Evolutionary conservation across 2,888 invertebrate genomes (phyloP).

Genomic region (Dastarcus helophoroides): DNA sequence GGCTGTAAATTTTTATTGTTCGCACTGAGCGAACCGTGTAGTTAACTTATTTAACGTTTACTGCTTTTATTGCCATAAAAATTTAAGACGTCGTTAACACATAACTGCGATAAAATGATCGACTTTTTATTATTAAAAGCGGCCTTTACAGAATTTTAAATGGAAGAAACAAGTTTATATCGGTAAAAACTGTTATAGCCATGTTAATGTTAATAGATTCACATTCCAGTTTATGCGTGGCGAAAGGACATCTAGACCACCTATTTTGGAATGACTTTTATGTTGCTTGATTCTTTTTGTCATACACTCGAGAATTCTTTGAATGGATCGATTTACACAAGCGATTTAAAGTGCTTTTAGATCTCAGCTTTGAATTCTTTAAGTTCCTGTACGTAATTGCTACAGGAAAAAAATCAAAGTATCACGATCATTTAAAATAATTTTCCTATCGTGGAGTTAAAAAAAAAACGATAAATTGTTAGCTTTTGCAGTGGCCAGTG

Average conservation of each 20-base stretch:
- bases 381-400: too few relatives aligned
- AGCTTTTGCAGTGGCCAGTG: too few relatives aligned
- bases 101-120: slow-evolving; percentile 5
- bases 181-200: slow-evolving; percentile 16
- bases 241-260: slow-evolving; percentile 12
- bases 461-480: too few relatives aligned
- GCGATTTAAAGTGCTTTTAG: slow-evolving; percentile 1
- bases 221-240: slow-evolving; percentile 13
- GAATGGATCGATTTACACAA: not conserved
- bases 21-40: too few relatives aligned
- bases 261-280: slow-evolving; percentile 10
- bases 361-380: too few relatives aligned
- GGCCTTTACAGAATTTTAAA: slow-evolving; percentile 13
- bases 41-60: too few relatives aligned
- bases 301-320: slow-evolving; percentile 2
- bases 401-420: too few relatives aligned
- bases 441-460: too few relatives aligned
- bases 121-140: slow-evolving; percentile 13
- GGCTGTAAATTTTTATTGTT: too few relatives aligned
- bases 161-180: slow-evolving; percentile 16
- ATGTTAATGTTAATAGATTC: slow-evolving; percentile 19
- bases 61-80: too few relatives aligned
- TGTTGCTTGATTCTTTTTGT: slow-evolving; percentile 9
- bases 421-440: too few relatives aligned
- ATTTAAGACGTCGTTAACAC: not conserved